Evolutionary conservation across 1,140 invertebrate species (phyloP), one percentile per base, ranked within the genome.

Genomic region (Magallana angulata): DNA sequence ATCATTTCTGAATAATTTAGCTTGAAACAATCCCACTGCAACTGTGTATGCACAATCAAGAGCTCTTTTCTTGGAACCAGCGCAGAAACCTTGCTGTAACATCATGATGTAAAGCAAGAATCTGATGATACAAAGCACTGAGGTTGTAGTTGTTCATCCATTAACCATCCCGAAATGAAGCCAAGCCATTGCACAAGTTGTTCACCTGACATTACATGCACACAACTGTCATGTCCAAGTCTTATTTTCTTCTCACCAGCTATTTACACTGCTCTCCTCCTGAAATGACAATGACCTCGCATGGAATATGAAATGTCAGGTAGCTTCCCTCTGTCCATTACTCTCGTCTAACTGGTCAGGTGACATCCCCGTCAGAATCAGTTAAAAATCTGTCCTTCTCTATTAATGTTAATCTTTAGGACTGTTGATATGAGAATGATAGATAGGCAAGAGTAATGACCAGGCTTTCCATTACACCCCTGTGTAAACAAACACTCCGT

Each of bases 21-120:
- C 36, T 11, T 76, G 24, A 76, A 9, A 36, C 36, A 76, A 76
- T 36, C 68, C 68, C 68, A 30, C 36, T 76, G 24, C 68, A 76
- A 76, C 36, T 76, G 7, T 48, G 36, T 24, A 76, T 76, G 68
- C 68, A 76, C 68, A 76, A 76, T 76, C 30, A 76, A 30, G 24
- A 36, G 24, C 24, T 30, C 14, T 76, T 76, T 76, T 76, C 68
- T 76, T 76, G 68, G 68, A 76, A 76, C 68, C 30, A 76, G 24
- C 24, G 11, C 68, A 76, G 68, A 11, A 76, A 11, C 68, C 24
- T 12, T 30, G 24, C 9, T 24, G 12, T 11, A 71, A 48, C 36
- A 48, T 24, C 7, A 76, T 76, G 68, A 76, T 76, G 9, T 76
- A 76, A 76, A 48, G 24, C 9, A 4, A 30, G 18, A 12, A 48